phyloP scores from a whole-genome alignment of 2,113 vertebrate genomes.

The Ia io region DNA sequence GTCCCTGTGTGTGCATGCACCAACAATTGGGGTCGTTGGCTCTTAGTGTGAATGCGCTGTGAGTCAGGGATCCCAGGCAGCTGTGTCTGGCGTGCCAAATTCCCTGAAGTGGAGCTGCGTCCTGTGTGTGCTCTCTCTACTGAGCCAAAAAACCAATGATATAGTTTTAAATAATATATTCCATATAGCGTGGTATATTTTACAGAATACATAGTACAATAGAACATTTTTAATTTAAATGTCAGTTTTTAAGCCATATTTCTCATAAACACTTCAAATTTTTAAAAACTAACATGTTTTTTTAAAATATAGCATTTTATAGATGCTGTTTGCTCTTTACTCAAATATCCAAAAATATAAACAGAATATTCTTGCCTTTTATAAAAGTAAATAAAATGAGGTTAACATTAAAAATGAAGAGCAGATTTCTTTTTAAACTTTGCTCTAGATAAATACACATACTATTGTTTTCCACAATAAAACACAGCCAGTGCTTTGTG shows the following conservation, averaged over 20 bases:
- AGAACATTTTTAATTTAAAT: conserved; percentile 31
- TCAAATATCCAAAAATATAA: conserved; percentile 52
- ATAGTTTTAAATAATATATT: not conserved
- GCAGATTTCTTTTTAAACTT: conserved; percentile 57
- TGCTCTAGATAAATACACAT: conserved; percentile 19
- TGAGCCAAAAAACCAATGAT: no score
- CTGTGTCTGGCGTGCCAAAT: no score
- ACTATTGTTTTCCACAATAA: conserved; percentile 43
- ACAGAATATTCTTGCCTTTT: conserved; percentile 35
- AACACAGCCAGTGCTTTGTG: not conserved
- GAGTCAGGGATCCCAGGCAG: no score
- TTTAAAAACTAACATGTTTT: conserved; percentile 6
- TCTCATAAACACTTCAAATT: not conserved
- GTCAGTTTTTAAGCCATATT: conserved; percentile 17
- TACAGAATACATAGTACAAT: not conserved
- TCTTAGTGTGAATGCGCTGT: no score
- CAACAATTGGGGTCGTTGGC: no score
- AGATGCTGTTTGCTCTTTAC: conserved; percentile 43
- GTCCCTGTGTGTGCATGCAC: no score
- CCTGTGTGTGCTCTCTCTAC: no score
- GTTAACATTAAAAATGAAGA: conserved; percentile 50
- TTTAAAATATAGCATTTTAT: not conserved
- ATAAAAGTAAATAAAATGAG: conserved; percentile 49
- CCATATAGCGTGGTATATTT: not conserved
- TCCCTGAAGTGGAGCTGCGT: no score